Evolutionary conservation across 2,113 vertebrate genomes (phyloP).

Genomic region (Amia ocellicauda): DNA sequence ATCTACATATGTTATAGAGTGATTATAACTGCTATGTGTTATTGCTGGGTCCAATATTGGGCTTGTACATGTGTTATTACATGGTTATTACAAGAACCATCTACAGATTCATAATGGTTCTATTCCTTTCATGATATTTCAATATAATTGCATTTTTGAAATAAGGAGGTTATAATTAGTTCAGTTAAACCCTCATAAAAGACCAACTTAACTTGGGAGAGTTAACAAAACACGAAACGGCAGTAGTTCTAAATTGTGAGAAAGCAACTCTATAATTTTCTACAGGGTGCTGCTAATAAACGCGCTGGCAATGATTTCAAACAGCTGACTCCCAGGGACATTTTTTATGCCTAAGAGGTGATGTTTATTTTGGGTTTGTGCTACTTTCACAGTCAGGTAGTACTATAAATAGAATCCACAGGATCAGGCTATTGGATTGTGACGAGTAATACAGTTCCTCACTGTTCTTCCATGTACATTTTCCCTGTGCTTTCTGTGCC

Average conservation of each 20-base stretch:
- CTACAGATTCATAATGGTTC: no score
- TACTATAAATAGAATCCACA: background rate
- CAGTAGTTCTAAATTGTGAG: background rate
- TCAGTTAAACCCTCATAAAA: background rate
- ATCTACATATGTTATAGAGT: no score
- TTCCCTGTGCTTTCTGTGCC: background rate
- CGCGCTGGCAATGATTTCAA: background rate
- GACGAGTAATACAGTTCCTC: no score
- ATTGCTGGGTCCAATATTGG: no score
- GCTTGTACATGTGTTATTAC: no score
- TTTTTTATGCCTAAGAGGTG: background rate
- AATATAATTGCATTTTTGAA: no score
- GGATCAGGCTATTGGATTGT: background rate
- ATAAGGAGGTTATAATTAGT: background rate
- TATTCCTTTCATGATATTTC: no score
- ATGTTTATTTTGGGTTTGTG: conserved; percentile 8
- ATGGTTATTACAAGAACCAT: no score
- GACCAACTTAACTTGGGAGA: background rate
- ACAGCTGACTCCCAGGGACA: conserved; percentile 3
- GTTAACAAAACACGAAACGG: background rate
- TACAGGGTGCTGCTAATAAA: no score
- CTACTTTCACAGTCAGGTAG: conserved; percentile 10
- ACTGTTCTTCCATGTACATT: background rate
- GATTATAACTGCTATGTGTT: no score
- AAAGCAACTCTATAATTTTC: no score